A percentile compares a stretch with the other conserved stretches of the same genome.
Evolutionary conservation across 2,113 vertebrate species (phyloP).

Genomic region (Chaetops frenatus): DNA sequence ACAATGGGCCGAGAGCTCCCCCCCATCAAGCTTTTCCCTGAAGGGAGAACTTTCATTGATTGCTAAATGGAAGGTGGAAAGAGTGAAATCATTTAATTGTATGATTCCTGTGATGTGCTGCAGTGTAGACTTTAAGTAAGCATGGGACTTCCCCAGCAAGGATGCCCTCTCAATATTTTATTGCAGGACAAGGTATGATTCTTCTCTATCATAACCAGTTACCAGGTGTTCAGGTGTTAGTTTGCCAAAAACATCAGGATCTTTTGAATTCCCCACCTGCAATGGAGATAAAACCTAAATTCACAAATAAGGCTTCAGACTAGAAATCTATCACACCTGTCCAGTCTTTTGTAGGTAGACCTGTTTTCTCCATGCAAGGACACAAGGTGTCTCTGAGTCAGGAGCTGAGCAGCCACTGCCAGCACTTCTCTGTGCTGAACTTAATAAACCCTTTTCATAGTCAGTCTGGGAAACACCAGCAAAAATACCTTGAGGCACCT

Average conservation of each 20-base stretch:
- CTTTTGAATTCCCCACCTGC: background rate
- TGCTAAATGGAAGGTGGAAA: constrained; percentile 37
- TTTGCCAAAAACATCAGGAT: background rate
- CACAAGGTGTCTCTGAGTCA: background rate
- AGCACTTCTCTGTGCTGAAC: background rate
- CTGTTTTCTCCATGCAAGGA: background rate
- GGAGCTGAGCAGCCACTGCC: background rate
- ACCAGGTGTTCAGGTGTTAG: background rate
- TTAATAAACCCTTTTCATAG: background rate
- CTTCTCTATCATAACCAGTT: background rate
- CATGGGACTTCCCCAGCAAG: background rate
- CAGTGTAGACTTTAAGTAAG: background rate
- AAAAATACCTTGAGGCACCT: background rate
- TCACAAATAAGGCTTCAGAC: background rate
- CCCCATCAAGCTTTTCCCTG: background rate
- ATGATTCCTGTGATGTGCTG: background rate
- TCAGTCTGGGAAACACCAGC: background rate
- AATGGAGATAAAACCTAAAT: background rate
- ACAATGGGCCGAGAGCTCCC: background rate
- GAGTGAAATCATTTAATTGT: background rate
- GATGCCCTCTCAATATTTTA: background rate
- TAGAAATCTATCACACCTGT: background rate
- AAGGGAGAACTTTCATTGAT: constrained; percentile 47
- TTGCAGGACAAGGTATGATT: background rate
- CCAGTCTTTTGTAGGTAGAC: background rate